Evolutionary conservation across 2,888 invertebrate genomes (phyloP).

Genomic region (Callinectes sapidus): DNA sequence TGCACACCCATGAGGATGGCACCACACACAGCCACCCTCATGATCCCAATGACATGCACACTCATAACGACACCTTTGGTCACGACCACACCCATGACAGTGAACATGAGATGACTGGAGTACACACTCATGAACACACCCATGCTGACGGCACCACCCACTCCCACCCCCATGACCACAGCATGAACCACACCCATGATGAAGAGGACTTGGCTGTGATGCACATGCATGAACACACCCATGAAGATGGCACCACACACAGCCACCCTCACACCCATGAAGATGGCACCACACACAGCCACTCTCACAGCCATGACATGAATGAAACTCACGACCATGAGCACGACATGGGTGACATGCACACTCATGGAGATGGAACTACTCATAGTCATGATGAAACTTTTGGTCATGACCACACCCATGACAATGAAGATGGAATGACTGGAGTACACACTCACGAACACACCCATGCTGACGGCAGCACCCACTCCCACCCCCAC

Average conservation of each 20-base stretch:
- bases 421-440: slow-evolving; percentile 32
- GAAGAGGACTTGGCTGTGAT: background rate
- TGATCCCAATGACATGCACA: slow-evolving; percentile 21
- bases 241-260: slow-evolving; percentile 63
- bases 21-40: slow-evolving; percentile 57
- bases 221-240: slow-evolving; percentile 37
- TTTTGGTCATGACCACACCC: slow-evolving; percentile 3
- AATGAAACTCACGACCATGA: slow-evolving; percentile 48
- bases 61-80: slow-evolving; percentile 22
- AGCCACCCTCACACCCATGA: slow-evolving; percentile 42
- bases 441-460: slow-evolving; percentile 10
- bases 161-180: slow-evolving; percentile 49
- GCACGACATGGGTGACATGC: slow-evolving; percentile 30
- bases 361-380: slow-evolving; percentile 54
- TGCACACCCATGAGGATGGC: slow-evolving; percentile 54
- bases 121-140: slow-evolving; percentile 49
- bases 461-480: slow-evolving; percentile 59
- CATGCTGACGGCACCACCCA: slow-evolving; percentile 49
- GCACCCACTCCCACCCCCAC: slow-evolving; percentile 55
- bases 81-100: slow-evolving; percentile 31
- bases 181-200: slow-evolving; percentile 24
- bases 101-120: slow-evolving; percentile 24
- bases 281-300: slow-evolving; percentile 61
- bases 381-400: slow-evolving; percentile 42
- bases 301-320: slow-evolving; percentile 22